Evolutionary conservation across 1,140 invertebrate genomes (phyloP).

Genomic region (Drosophila carrolli): DNA sequence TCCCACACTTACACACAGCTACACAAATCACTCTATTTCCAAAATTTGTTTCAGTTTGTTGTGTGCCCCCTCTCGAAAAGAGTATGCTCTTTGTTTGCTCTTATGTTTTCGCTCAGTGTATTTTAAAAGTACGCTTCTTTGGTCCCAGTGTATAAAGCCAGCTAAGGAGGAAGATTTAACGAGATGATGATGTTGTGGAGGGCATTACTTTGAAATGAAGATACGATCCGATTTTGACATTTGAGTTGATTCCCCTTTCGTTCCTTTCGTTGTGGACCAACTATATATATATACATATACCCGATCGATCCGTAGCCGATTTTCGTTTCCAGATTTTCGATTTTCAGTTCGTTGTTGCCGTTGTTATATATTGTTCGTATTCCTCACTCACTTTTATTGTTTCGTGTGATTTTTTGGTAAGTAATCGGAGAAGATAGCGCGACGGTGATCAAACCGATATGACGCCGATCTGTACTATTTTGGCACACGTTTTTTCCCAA

Average conservation of each 20-base stretch:
- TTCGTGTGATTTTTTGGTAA: conserved; percentile 74
- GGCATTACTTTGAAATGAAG: conserved; percentile 6
- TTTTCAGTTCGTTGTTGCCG: conserved; percentile 43
- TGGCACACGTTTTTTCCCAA: conserved; percentile 52
- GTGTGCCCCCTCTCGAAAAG: conserved; percentile 27
- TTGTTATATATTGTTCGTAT: conserved; percentile 52
- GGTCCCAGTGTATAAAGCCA: conserved; percentile 8
- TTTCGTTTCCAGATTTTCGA: conserved; percentile 31
- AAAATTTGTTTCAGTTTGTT: conserved; percentile 40
- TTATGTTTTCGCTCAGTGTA: conserved; percentile 57
- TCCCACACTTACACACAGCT: conserved; percentile 24
- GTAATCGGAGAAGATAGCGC: conserved; percentile 43
- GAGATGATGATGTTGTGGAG: conserved; percentile 9
- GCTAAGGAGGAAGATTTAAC: conserved; percentile 13
- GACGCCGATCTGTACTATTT: conserved; percentile 58
- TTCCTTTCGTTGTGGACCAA: conserved; percentile 14
- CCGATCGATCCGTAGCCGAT: conserved; percentile 29
- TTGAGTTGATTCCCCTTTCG: conserved; percentile 28
- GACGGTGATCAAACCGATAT: conserved; percentile 23
- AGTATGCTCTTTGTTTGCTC: conserved; percentile 39
- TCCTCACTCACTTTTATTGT: conserved; percentile 57
- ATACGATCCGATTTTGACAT: conserved; percentile 13
- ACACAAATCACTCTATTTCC: conserved; percentile 19
- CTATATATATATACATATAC: conserved; percentile 4
- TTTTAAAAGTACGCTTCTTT: conserved; percentile 42